Base-by-base conservation (phyloP, 2,888 invertebrate species). In the Craniophora ligustri region DNA sequence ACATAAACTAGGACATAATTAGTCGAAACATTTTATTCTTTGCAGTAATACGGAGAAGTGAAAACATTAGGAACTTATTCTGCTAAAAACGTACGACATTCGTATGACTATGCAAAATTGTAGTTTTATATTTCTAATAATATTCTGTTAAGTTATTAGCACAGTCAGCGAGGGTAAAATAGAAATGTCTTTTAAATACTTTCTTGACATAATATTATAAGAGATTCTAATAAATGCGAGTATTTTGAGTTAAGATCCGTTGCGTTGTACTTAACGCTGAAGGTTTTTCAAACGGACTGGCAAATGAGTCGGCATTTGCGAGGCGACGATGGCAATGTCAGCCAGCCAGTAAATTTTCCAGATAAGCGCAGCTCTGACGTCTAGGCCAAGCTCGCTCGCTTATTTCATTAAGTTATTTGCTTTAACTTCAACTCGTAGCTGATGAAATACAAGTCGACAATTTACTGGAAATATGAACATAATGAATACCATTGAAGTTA, bases 391-490 rank as follows among this genome's bases (percentile, higher is more conserved):
- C 82, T 81, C 79, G 74, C 82, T 79, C 82, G 81, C 81, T 89
- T 87, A 88, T 88, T 90, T 87, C 86, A 89, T 90, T 89, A 86
- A 87, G 81, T 86, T 85, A 87, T 88, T 91, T 89, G 85, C 86
- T 86, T 86, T 86, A 82, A 86, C 82, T 85, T 78, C 76, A 82
- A 79, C 79, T 81, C 72, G 64, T 64, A 66, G 75, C 80, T 84
- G 82, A 82, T 77, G 76, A 79, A 83, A 84, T 81, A 81, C 79
- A 77, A 62, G 71, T 68, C 51, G 58, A 70, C 58, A 62, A 62
- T 72, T 72, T 72, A 56, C 46, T 19, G 3, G 30, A 55, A 72
- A 63, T 53, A 46, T 46, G 31, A 48, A 36, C 10, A 44, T 45
- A 30, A 47, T 35, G 34, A 28, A 28, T 7, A 41, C 16, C n/a